A percentile compares a stretch with the other conserved stretches of the same genome.
These are phyloP conservation scores for Brachionus rotundiformis DNA, from an alignment of 1,140 invertebrate species.

Conservation along the genomic window DNA sequence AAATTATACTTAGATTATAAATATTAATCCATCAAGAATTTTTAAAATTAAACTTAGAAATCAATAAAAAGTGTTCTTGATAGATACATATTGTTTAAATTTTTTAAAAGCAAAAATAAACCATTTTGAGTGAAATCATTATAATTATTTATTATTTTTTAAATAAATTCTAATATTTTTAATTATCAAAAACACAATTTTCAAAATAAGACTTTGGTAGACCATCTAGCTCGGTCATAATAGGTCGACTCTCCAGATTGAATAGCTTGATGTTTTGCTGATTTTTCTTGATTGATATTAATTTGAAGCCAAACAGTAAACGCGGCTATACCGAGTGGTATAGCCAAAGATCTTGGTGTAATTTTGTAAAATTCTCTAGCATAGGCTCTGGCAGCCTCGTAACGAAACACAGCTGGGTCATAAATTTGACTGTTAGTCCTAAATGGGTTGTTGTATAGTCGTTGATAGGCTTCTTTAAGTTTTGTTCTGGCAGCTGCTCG, in stretches of 20 bases:
- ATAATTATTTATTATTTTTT: no score
- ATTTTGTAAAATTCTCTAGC: slow-evolving; percentile 46
- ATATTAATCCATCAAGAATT: no score
- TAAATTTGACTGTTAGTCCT: slow-evolving; percentile 35
- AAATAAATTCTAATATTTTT: neutral
- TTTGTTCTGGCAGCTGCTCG: neutral
- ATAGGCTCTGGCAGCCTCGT: slow-evolving; percentile 47
- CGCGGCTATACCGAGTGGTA: neutral
- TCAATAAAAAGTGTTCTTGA: no score
- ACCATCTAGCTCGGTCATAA: slow-evolving; percentile 36
- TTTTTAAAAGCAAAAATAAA: no score
- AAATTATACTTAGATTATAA: no score
- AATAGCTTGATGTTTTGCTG: neutral
- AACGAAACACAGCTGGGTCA: slow-evolving; percentile 46
- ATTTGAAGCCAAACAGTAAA: slow-evolving; percentile 24
- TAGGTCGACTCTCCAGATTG: slow-evolving; percentile 35
- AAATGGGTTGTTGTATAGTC: slow-evolving; percentile 42
- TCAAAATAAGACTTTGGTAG: slow-evolving; percentile 5
- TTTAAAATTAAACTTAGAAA: no score
- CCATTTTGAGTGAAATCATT: no score
- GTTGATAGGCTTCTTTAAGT: slow-evolving; percentile 43
- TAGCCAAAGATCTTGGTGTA: slow-evolving; percentile 45
- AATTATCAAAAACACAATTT: neutral
- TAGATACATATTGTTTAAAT: no score
- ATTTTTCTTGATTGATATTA: neutral